Percentiles rank a stretch among this genome's conserved stretches.
These are phyloP conservation scores for Chrysina gloriosa DNA, from an alignment of 2,888 invertebrate genomes.

Conservation along the genomic window DNA sequence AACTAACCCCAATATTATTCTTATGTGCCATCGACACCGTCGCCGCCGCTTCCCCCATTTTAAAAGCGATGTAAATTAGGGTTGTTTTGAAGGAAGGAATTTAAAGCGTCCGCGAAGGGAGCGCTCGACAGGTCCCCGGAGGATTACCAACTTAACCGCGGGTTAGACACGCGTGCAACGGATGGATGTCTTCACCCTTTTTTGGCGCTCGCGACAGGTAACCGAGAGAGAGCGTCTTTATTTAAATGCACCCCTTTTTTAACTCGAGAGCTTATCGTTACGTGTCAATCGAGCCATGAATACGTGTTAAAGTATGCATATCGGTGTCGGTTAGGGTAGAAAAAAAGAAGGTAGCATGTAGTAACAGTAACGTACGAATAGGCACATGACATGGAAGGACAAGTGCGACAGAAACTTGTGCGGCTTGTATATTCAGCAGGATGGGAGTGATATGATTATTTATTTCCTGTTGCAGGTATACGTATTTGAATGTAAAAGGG, in stretches of 20 bases:
- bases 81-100: conserved; percentile 50
- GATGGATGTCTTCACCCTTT: conserved; percentile 17
- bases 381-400: conserved; percentile 25
- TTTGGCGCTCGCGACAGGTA: conserved; percentile 43
- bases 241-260: conserved; percentile 50
- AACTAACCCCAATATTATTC: conserved; percentile 37
- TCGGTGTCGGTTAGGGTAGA: conserved; percentile 17
- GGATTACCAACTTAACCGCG: conserved; percentile 53
- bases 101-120: conserved; percentile 53
- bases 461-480: conserved; percentile 18
- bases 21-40: conserved; percentile 20
- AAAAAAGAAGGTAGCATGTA: conserved; percentile 24
- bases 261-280: conserved; percentile 39
- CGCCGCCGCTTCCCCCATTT: conserved; percentile 38
- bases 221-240: conserved; percentile 43
- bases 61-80: conserved; percentile 54
- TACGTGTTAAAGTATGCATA: conserved; percentile 42
- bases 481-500: conserved; percentile 15
- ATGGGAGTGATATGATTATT: not conserved
- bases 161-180: conserved; percentile 49
- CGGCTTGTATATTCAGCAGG: not conserved
- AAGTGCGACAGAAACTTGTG: conserved; percentile 22
- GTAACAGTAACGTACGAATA: not conserved
- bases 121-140: conserved; percentile 51
- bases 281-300: conserved; percentile 43